Evolutionary conservation across 2,797 vertebrate genomes (phyloP), one percentile per base, ranked within the genome.

Genomic region (Onychomys arenicola): DNA sequence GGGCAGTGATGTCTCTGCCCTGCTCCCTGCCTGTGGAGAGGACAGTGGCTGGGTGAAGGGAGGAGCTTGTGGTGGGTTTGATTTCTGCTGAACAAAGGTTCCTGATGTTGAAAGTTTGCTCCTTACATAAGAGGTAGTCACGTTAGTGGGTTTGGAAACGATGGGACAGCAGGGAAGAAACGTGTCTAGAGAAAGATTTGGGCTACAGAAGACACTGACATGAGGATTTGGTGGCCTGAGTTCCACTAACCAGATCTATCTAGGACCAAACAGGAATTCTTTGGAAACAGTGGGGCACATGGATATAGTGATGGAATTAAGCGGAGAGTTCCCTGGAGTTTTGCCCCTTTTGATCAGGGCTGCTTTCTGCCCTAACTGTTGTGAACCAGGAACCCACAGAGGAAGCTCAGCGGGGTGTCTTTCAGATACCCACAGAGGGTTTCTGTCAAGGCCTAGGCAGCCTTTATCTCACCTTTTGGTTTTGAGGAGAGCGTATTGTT

Each of bases 41-140:
- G 25, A 27, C 40, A 37, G 43, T 8, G 32, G 32, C 86, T 34
- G 55, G 27, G 27, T 12, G 2, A 43, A 57, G 57, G 63, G 57
- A 89, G 43, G 75, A 25, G 75, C 27, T 19, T 16, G 43, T 0
- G 13, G 13, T 23, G 27, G 73, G 82, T 69, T 84, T 69, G 34
- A 65, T 89, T 93, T 96, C 97, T 97, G 95, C 93, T 96, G 96
- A 98, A 97, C 77, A 73, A 88, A 94, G 59, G 55, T 17, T 95
- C 91, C 94, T 83, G 86, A 91, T n/a, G n/a, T 59, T 84, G 49
- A 52, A 77, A 34, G 23, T 52, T 59, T 34, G 73, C 52, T 59
- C 59, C 59, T 76, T 27, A 46, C 6, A 1, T 9, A 59, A 69
- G 77, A 69, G 69, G 34, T 86, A n/a, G 91, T 81, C 7, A 4